A percentile compares a stretch with the other conserved stretches of the same genome.
Evolutionary conservation across 2,797 vertebrate species (phyloP).

Genomic region (Alca torda): DNA sequence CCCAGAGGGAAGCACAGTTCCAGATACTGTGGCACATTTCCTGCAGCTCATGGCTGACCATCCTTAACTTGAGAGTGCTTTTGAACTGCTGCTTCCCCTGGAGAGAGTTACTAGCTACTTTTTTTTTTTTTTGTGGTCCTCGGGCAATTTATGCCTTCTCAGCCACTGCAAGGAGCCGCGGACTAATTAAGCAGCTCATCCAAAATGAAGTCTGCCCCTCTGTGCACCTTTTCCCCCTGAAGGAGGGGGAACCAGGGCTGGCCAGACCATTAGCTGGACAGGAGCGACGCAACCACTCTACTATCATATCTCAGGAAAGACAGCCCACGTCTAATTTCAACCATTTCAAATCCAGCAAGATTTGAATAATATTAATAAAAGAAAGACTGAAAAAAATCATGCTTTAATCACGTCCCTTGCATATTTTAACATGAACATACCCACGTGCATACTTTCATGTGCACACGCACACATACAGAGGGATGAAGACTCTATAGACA

Average conservation of each 20-base stretch:
- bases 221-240: not conserved
- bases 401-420: not conserved
- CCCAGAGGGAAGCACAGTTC: not conserved
- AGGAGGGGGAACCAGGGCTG: not conserved
- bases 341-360: not conserved
- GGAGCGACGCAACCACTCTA: not conserved
- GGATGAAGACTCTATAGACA: not conserved
- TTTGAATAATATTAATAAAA: not conserved
- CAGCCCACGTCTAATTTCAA: not conserved
- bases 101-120: not conserved
- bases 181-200: not conserved
- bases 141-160: not conserved
- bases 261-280: not conserved
- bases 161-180: not conserved
- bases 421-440: not conserved
- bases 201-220: not conserved
- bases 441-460: not conserved
- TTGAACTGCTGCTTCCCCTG: not conserved
- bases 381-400: not conserved
- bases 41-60: not conserved
- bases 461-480: not conserved
- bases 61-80: not conserved
- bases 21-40: constrained; percentile 27
- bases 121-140: not conserved
- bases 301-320: not conserved